Base-by-base conservation (phyloP, 2,113 vertebrate species). In the Thalassarche chlororhynchos region DNA sequence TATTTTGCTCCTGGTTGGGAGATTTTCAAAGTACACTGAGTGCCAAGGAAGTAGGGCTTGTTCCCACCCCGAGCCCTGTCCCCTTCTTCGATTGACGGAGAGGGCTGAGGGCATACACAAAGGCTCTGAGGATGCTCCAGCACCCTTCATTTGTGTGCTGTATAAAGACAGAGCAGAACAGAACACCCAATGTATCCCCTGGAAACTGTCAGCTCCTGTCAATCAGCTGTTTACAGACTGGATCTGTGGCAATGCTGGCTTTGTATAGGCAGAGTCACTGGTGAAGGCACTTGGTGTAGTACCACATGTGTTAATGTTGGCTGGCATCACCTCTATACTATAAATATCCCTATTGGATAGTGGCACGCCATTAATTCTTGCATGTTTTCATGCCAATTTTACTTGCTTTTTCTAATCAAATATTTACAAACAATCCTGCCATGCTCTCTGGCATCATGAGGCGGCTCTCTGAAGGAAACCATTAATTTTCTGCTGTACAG, bases 401-500 rank as follows among this genome's bases (percentile, higher is more conserved):
- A 52, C 66, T 92, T 87, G 60, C 24, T 62, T 93, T 96, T 97
- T 86, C 58, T 86, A 94, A 95, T 87, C 24, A 91, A 91, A 81
- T 95, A 91, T 97, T 97, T 97, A 91, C 92, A 95, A 95, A 97
- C 89, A 95, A 74, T 92, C 42, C 23, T 1, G 17, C 78, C 7
- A 6, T 89, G 90, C 31, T 89, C 58, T 91, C 93, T 96, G 94
- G 78, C 91, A 93, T 91, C 36, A 4, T 44, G 81, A 96, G 81
- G 75, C 52, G 2, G 51, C 79, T 96, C 42, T 77, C 60, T 76
- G 89, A 91, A 95, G 42, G 80, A 95, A 97, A 89, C 68, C 75
- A 32, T 94, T 97, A 92, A 96, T 96, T 95, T 97, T 97, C 87
- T 84, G 83, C 84, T 71, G 58, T 81, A 84, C 42, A 90, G 72